phyloP scores from a whole-genome alignment of 2,888 invertebrate species.

The Oasisia sp. region DNA sequence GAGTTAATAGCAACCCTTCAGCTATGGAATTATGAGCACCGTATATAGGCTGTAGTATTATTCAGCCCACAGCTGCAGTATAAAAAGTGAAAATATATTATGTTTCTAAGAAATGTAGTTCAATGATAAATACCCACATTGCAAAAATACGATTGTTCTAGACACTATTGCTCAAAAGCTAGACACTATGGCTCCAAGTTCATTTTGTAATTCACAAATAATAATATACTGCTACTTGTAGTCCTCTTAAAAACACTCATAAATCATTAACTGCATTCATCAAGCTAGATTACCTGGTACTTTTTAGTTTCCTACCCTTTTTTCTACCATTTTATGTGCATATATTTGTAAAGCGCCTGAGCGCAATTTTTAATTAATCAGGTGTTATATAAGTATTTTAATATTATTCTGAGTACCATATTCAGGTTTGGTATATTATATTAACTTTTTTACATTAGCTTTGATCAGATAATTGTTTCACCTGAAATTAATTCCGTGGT shows the following conservation, averaged over 20 bases:
- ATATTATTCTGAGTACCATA: background rate
- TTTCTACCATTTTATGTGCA: too few relatives aligned
- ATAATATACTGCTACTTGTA: background rate
- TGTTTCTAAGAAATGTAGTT: too few relatives aligned
- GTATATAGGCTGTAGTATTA: too few relatives aligned
- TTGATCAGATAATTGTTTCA: background rate
- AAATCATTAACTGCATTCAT: background rate
- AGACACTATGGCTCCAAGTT: background rate
- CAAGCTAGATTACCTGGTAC: background rate
- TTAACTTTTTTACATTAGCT: background rate
- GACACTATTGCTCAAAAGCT: background rate
- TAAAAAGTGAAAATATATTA: too few relatives aligned
- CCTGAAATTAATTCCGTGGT: background rate
- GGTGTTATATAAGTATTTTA: too few relatives aligned
- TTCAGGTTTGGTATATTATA: background rate
- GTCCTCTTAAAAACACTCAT: background rate
- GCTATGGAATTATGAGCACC: too few relatives aligned
- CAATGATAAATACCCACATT: background rate
- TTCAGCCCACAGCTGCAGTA: too few relatives aligned
- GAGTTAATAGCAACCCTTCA: too few relatives aligned
- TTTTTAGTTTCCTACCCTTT: too few relatives aligned
- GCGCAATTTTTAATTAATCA: too few relatives aligned
- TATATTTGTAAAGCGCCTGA: too few relatives aligned
- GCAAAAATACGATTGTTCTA: background rate
- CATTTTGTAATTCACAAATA: background rate